Conservation (phyloP, 2,888 invertebrate genomes). For the Platypus cylindrus region DNA sequence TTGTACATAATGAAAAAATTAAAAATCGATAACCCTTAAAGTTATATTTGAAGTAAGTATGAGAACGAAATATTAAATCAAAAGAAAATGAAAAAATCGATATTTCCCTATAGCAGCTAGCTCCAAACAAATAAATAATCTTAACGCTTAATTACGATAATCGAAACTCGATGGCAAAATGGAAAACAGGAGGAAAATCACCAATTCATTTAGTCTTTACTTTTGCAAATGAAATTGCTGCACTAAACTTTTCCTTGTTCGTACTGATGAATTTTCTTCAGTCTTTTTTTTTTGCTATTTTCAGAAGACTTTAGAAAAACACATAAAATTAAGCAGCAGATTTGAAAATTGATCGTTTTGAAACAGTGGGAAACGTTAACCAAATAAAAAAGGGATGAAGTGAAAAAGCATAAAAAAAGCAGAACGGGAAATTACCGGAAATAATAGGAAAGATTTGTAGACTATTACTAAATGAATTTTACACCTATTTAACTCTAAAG, state of each 20-base stretch:
- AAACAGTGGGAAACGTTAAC: conserved; percentile 14
- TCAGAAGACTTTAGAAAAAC: conserved; percentile 30
- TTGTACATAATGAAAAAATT: too few relatives aligned
- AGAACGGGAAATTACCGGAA: too few relatives aligned
- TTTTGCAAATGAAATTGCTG: conserved; percentile 24
- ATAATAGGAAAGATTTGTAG: conserved; percentile 30
- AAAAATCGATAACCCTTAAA: too few relatives aligned
- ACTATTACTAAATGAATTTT: conserved; percentile 36
- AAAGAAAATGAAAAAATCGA: too few relatives aligned
- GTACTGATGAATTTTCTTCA: too few relatives aligned
- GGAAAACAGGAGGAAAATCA: conserved; percentile 9
- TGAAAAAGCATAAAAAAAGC: conserved; percentile 16
- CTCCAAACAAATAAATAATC: conserved; percentile 25
- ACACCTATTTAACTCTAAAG: conserved; percentile 38
- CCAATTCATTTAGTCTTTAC: conserved; percentile 15
- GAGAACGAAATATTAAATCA: too few relatives aligned
- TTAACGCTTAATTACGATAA: conserved; percentile 29
- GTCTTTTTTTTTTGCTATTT: too few relatives aligned
- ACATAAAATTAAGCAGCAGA: conserved; percentile 29
- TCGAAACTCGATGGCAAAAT: conserved; percentile 26
- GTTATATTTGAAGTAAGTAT: too few relatives aligned
- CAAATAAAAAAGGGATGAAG: conserved; percentile 17
- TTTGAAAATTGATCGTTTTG: conserved; percentile 14
- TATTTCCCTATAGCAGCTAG: too few relatives aligned
- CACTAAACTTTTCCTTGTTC: too few relatives aligned